A percentile compares a stretch with the other conserved stretches of the same genome.
Conservation (phyloP, 2,888 invertebrate genomes). For the Trilocha varians region DNA sequence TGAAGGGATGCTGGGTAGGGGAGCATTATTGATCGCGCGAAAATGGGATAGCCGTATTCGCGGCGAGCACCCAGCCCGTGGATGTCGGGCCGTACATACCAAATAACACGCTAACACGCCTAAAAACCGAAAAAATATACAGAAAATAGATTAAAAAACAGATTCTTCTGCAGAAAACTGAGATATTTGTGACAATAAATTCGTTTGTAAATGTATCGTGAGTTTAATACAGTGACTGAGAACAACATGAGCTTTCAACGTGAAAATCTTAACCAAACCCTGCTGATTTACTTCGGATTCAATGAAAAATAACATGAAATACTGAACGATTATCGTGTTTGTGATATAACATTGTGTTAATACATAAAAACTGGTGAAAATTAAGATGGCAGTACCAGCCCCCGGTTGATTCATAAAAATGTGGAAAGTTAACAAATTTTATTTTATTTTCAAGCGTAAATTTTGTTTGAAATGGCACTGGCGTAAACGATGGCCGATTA, state of each 20-base stretch:
- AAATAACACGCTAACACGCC: conserved; percentile 56
- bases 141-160: conserved; percentile 28
- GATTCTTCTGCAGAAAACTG: conserved; percentile 3
- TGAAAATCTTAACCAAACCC: conserved; percentile 18
- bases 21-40: conserved; percentile 73
- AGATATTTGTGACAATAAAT: conserved; percentile 17
- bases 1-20: conserved; percentile 70
- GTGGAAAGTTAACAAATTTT: conserved; percentile 50
- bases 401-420: conserved; percentile 46
- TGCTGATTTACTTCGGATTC: background rate
- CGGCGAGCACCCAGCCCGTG: conserved; percentile 64
- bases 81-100: conserved; percentile 56
- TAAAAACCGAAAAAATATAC: conserved; percentile 41
- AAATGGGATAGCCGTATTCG: conserved; percentile 69
- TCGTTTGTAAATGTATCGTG: background rate
- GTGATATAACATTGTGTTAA: background rate
- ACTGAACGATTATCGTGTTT: background rate
- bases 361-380: conserved; percentile 14
- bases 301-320: background rate
- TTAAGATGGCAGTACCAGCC: conserved; percentile 48
- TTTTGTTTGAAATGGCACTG: conserved; percentile 64
- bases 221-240: conserved; percentile 11
- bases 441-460: conserved; percentile 43
- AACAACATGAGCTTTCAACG: conserved; percentile 27
- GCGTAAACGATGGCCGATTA: conserved; percentile 58